Conservation (phyloP, 1,140 invertebrate genomes). For the Antheraea mylitta region DNA sequence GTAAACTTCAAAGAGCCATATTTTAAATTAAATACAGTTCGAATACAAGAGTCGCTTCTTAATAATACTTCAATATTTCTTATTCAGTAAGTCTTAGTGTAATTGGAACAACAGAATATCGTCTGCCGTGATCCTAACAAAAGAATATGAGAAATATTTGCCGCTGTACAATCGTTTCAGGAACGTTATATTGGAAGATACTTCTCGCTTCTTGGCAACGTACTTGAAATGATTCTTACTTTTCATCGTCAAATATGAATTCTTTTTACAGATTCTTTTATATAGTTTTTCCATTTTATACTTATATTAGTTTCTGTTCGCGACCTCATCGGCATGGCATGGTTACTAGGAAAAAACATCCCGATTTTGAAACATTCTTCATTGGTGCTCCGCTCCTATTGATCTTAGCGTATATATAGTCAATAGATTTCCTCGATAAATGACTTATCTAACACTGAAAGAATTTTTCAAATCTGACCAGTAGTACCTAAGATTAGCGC, state of each 20-base stretch:
- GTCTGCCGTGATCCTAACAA: constrained; percentile 56
- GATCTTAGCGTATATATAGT: too few relatives aligned
- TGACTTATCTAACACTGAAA: too few relatives aligned
- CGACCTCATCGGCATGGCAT: too few relatives aligned
- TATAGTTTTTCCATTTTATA: not conserved
- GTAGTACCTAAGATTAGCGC: too few relatives aligned
- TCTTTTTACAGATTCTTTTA: not conserved
- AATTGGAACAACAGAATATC: constrained; percentile 41
- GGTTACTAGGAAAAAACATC: too few relatives aligned
- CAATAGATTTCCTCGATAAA: too few relatives aligned
- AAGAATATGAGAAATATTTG: constrained; percentile 70
- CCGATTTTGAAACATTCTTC: too few relatives aligned
- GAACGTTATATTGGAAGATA: constrained; percentile 50
- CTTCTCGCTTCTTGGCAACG: constrained; percentile 43
- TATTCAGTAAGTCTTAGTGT: constrained; percentile 51
- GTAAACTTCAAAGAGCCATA: not conserved
- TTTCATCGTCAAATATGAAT: not conserved
- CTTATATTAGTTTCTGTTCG: too few relatives aligned
- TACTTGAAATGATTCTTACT: constrained; percentile 6
- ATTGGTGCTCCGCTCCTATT: too few relatives aligned
- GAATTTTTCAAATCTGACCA: too few relatives aligned
- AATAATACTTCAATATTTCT: constrained; percentile 56
- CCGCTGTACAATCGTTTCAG: constrained; percentile 54
- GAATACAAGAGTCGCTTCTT: constrained; percentile 32
- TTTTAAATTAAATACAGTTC: constrained; percentile 17